Conservation (phyloP, 2,888 invertebrate genomes). For the Limenitis camilla region DNA sequence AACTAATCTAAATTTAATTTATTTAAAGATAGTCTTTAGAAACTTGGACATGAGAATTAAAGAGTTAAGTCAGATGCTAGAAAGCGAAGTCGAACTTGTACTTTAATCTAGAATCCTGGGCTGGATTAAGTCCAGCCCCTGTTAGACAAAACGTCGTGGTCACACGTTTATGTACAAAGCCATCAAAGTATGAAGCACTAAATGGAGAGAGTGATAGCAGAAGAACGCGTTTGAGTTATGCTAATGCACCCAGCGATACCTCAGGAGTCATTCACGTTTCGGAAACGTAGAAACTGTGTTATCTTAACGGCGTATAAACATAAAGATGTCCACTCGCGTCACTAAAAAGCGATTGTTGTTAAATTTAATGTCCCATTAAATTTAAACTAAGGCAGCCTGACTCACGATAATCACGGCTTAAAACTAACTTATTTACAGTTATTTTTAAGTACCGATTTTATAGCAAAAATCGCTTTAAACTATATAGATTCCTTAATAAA, state of each 20-base stretch:
- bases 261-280: conserved; percentile 28
- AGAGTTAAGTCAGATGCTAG: too few species aligned
- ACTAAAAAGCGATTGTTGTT: conserved; percentile 69
- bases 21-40: too few species aligned
- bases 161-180: conserved; percentile 2
- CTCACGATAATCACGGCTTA: conserved; percentile 49
- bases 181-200: conserved; percentile 17
- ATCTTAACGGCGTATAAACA: conserved; percentile 63
- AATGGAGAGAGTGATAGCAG: conserved; percentile 30
- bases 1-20: too few species aligned
- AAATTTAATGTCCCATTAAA: conserved; percentile 67
- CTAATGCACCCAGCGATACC: conserved; percentile 32
- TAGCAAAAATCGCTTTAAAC: not conserved
- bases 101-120: too few species aligned
- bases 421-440: conserved; percentile 24
- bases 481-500: not conserved
- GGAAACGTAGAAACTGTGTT: conserved; percentile 42
- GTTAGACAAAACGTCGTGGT: not conserved
- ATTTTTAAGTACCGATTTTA: conserved; percentile 7
- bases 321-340: conserved; percentile 63
- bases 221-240: conserved; percentile 33
- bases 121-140: too few species aligned
- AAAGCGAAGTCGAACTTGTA: too few species aligned
- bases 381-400: conserved; percentile 49
- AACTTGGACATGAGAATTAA: too few species aligned